phyloP scores from a whole-genome alignment of 2,797 vertebrate genomes.

The Passerculus sandwichensis region DNA sequence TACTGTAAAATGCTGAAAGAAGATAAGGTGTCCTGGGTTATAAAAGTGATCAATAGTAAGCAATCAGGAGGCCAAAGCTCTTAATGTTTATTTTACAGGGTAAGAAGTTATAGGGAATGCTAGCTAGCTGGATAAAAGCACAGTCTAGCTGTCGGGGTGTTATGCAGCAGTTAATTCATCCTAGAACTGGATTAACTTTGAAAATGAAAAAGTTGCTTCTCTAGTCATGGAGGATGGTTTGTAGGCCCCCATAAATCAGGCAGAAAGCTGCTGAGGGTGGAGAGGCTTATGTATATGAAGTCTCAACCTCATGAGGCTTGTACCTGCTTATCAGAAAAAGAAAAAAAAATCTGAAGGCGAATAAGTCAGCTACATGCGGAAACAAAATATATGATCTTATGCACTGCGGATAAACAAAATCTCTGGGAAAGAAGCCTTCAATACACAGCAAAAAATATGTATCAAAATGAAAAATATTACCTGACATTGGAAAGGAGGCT shows the following conservation, averaged over 20 bases:
- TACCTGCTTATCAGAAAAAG: constrained; percentile 57
- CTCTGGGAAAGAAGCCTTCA: constrained; percentile 18
- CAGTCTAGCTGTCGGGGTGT: constrained; percentile 29
- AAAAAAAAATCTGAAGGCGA: constrained; percentile 35
- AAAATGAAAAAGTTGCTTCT: constrained; percentile 65
- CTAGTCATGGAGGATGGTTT: constrained; percentile 57
- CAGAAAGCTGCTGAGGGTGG: constrained; percentile 55
- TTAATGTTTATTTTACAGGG: constrained; percentile 63
- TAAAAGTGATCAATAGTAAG: constrained; percentile 67
- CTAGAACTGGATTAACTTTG: constrained; percentile 65
- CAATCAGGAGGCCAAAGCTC: constrained; percentile 51
- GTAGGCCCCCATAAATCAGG: constrained; percentile 66
- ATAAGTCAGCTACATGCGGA: constrained; percentile 45
- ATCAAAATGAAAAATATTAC: constrained; percentile 43
- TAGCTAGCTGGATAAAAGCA: constrained; percentile 51
- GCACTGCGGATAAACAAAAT: constrained; percentile 33
- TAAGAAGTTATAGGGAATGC: constrained; percentile 36
- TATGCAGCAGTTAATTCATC: constrained; percentile 60
- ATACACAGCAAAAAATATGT: background rate
- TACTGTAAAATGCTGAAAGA: constrained; percentile 51
- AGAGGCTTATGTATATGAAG: constrained; percentile 66
- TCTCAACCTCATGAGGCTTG: constrained; percentile 50
- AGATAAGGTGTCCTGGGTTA: constrained; percentile 51
- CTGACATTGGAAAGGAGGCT: constrained; percentile 12
- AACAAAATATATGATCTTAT: constrained; percentile 62